Evolutionary conservation across 2,888 invertebrate species (phyloP).

Genomic region (Eristalinus aeneus): DNA sequence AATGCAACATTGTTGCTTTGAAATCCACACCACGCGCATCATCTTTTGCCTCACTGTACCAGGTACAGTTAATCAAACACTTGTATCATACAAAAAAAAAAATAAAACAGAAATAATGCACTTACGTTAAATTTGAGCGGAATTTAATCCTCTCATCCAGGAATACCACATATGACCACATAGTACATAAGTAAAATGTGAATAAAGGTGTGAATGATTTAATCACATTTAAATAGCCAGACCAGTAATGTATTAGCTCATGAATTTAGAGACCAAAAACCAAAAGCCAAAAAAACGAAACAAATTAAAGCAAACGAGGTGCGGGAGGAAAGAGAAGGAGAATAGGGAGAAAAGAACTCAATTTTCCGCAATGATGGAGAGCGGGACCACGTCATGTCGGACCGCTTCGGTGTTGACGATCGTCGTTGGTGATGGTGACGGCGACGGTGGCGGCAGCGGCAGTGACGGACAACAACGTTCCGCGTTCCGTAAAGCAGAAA

Average conservation of each 20-base stretch:
- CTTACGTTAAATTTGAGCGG: neutral
- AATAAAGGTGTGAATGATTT: conserved; percentile 65
- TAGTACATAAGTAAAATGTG: neutral
- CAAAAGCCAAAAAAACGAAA: conserved; percentile 14
- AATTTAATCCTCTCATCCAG: neutral
- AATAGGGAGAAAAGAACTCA: conserved; percentile 62
- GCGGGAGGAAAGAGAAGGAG: neutral
- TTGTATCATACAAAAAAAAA: neutral
- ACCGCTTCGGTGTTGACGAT: neutral
- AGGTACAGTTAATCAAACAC: neutral
- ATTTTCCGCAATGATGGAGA: conserved; percentile 69
- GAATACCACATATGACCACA: neutral
- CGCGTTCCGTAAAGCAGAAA: conserved; percentile 26
- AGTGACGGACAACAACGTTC: neutral
- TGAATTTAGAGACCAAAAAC: conserved; percentile 28
- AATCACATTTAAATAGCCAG: conserved; percentile 51
- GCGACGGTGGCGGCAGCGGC: no score
- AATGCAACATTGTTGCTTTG: conserved; percentile 6
- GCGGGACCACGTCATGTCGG: conserved; percentile 25
- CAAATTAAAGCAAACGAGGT: conserved; percentile 8
- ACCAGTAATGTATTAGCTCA: conserved; percentile 48
- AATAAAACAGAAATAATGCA: no score
- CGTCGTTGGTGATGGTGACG: neutral
- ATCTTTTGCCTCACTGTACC: neutral
- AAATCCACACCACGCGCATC: neutral